phyloP scores from a whole-genome alignment of 2,888 invertebrate species.

The Imbricaverruca yamaguchii region DNA sequence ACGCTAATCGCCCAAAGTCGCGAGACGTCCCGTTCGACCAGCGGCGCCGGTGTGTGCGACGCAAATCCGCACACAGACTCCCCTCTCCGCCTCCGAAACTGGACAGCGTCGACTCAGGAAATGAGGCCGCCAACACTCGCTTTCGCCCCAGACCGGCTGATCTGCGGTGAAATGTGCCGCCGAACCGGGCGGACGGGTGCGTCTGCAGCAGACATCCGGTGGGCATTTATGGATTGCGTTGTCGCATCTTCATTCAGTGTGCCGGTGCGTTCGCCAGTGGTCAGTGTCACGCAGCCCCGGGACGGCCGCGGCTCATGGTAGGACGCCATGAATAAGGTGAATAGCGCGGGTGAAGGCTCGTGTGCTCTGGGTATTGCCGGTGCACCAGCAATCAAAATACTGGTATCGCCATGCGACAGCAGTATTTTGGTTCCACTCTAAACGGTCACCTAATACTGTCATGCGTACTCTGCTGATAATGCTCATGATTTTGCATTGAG shows the following conservation, averaged over 20 bases:
- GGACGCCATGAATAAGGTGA: neutral
- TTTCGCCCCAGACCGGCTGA: neutral
- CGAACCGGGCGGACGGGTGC: neutral
- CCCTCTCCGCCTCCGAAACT: neutral
- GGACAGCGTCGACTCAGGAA: neutral
- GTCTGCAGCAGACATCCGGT: neutral
- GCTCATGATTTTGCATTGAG: no score
- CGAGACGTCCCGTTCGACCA: neutral
- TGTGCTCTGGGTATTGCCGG: no score
- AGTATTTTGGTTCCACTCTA: no score
- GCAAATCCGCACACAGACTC: neutral
- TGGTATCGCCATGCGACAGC: no score
- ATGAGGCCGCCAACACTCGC: neutral
- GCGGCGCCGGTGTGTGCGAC: neutral
- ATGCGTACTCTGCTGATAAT: no score
- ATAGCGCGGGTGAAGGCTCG: no score
- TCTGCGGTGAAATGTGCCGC: neutral
- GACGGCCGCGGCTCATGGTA: neutral
- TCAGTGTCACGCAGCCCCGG: neutral
- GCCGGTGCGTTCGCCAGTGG: neutral
- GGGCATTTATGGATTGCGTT: neutral
- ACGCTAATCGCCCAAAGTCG: no score
- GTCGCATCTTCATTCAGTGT: slow-evolving; percentile 8
- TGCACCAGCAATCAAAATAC: no score
- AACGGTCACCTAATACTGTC: no score